Evolutionary conservation across 2,888 invertebrate genomes (phyloP).

Genomic region (Acleris holmiana): DNA sequence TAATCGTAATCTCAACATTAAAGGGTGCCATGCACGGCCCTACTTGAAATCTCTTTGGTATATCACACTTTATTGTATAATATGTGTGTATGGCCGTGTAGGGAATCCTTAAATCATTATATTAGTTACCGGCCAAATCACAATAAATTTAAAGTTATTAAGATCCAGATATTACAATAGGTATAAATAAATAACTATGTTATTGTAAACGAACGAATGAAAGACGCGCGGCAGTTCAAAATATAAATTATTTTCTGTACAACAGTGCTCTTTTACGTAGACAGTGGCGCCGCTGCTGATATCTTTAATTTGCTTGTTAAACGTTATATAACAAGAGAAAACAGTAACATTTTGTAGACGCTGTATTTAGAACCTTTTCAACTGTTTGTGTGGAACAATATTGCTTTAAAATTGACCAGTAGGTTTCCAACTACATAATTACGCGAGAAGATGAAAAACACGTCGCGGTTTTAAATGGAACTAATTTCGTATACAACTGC

Average conservation of each 20-base stretch:
- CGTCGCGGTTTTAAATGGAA: background rate
- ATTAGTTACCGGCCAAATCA: slow-evolving; percentile 35
- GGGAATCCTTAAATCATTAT: slow-evolving; percentile 7
- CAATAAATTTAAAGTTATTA: slow-evolving; percentile 13
- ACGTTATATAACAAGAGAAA: background rate
- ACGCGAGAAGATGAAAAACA: background rate
- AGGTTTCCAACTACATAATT: slow-evolving; percentile 4
- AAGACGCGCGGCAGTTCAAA: too few relatives aligned
- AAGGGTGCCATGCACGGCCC: slow-evolving; percentile 44
- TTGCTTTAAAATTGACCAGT: slow-evolving; percentile 25
- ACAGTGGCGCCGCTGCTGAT: too few relatives aligned
- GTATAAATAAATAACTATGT: background rate
- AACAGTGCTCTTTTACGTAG: too few relatives aligned
- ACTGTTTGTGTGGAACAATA: slow-evolving; percentile 31
- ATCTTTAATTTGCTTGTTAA: background rate
- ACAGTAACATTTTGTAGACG: background rate
- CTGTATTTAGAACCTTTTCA: slow-evolving; percentile 15
- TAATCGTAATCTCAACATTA: slow-evolving; percentile 67
- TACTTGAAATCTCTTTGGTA: slow-evolving; percentile 1
- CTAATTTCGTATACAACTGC: too few relatives aligned
- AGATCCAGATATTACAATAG: slow-evolving; percentile 10
- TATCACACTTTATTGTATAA: background rate
- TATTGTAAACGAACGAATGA: background rate
- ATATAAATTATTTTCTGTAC: too few relatives aligned
- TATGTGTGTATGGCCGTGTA: slow-evolving; percentile 5